phyloP scores from a whole-genome alignment of 2,113 vertebrate species.

The Casuarius casuarius region DNA sequence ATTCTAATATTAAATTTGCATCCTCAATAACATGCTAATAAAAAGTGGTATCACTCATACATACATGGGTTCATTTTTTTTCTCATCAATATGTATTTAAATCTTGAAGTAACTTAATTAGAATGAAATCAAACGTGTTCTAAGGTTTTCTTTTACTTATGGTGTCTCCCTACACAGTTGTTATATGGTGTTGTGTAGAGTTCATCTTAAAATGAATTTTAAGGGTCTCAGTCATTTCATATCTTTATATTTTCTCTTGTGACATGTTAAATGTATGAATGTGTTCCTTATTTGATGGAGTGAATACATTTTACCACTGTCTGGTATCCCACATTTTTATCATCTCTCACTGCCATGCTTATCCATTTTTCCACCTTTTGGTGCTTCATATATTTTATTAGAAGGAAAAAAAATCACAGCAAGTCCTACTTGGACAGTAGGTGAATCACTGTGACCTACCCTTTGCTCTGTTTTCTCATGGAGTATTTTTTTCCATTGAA shows the following conservation, averaged over 20 bases:
- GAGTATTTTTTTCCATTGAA: conserved; percentile 80
- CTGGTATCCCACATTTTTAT: conserved; percentile 42
- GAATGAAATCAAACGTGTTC: neutral
- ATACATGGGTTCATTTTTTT: neutral
- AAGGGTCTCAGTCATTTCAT: neutral
- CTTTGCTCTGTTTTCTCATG: conserved; percentile 79
- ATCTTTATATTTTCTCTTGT: neutral
- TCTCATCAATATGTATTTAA: neutral
- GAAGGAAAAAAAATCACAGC: conserved; percentile 40
- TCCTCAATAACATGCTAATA: neutral
- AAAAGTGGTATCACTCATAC: neutral
- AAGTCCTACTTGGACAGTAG: conserved; percentile 58
- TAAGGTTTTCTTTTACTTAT: neutral
- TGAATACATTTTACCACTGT: conserved; percentile 8
- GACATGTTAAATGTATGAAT: neutral
- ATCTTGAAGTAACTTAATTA: neutral
- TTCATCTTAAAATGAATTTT: neutral
- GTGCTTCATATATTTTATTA: conserved; percentile 59
- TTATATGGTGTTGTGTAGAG: neutral
- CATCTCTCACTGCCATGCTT: conserved; percentile 18
- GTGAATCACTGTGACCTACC: conserved; percentile 72
- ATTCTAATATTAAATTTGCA: neutral
- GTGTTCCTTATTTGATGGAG: neutral
- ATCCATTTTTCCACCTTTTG: conserved; percentile 32
- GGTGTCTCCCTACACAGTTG: neutral